A percentile compares a stretch with the other conserved stretches of the same genome.
Evolutionary conservation across 2,888 invertebrate species (phyloP).

Genomic region (Spilarctia lutea): DNA sequence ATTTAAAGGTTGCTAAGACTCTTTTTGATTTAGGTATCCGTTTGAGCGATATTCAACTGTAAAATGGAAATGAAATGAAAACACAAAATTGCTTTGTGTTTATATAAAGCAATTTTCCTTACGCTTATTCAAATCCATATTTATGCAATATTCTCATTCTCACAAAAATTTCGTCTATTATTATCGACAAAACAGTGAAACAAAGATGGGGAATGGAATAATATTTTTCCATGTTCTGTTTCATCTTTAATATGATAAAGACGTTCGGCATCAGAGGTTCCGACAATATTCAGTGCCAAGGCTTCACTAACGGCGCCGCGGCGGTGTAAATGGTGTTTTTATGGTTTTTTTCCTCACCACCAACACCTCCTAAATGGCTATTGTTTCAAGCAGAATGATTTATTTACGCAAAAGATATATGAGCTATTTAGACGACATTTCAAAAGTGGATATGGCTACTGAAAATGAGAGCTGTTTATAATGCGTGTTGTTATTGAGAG

Average conservation of each 20-base stretch:
- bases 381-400: constrained; percentile 69
- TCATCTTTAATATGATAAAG: constrained; percentile 34
- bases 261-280: constrained; percentile 34
- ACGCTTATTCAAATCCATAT: constrained; percentile 3
- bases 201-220: constrained; percentile 44
- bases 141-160: neutral
- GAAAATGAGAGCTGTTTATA: constrained; percentile 34
- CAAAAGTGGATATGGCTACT: constrained; percentile 40
- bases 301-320: constrained; percentile 65
- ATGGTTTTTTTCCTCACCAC: constrained; percentile 64
- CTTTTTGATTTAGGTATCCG: too few relatives aligned
- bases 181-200: constrained; percentile 46
- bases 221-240: constrained; percentile 49
- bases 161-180: constrained; percentile 22
- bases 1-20: too few relatives aligned
- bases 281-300: constrained; percentile 39
- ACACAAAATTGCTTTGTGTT: neutral
- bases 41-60: too few relatives aligned
- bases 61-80: too few relatives aligned
- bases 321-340: constrained; percentile 70
- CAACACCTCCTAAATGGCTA: constrained; percentile 55
- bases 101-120: neutral
- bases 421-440: constrained; percentile 61
- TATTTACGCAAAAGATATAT: constrained; percentile 63
- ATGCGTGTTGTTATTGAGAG: constrained; percentile 35